These are phyloP conservation scores for Prionace glauca DNA, from an alignment of 2,797 vertebrate genomes.

Conservation along the genomic window DNA sequence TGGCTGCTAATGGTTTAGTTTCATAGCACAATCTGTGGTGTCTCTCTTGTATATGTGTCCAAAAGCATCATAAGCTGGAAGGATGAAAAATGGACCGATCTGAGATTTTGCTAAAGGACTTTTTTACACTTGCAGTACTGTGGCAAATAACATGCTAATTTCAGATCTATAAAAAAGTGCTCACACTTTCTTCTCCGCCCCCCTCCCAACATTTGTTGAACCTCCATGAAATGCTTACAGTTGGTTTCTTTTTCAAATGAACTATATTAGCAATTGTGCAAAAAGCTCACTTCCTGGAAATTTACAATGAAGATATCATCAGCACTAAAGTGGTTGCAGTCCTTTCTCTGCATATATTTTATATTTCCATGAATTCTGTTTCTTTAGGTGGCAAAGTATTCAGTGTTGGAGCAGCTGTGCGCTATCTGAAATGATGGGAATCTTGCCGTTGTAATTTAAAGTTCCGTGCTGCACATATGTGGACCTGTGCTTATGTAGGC, in stretches of 20 bases:
- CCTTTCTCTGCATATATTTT: neutral
- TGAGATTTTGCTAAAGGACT: neutral
- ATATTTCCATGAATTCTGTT: conserved; percentile 14
- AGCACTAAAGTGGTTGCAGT: neutral
- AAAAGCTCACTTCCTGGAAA: neutral
- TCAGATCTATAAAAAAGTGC: neutral
- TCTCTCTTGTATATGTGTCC: neutral
- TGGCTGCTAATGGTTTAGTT: neutral
- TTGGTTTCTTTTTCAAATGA: neutral
- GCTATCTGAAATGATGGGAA: neutral
- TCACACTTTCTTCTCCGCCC: neutral
- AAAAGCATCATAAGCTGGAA: neutral
- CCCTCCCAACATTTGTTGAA: neutral
- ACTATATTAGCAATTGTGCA: neutral
- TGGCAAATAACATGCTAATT: neutral
- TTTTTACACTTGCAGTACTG: neutral
- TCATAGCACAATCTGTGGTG: neutral
- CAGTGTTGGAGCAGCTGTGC: neutral
- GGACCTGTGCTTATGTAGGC: neutral
- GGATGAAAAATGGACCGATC: neutral
- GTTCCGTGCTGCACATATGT: too few relatives aligned
- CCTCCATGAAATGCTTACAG: neutral
- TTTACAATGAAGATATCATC: neutral
- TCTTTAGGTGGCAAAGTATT: neutral
- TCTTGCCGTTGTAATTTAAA: neutral